Base-by-base conservation (phyloP, 1,140 invertebrate genomes). In the Apolygus lucorum region DNA sequence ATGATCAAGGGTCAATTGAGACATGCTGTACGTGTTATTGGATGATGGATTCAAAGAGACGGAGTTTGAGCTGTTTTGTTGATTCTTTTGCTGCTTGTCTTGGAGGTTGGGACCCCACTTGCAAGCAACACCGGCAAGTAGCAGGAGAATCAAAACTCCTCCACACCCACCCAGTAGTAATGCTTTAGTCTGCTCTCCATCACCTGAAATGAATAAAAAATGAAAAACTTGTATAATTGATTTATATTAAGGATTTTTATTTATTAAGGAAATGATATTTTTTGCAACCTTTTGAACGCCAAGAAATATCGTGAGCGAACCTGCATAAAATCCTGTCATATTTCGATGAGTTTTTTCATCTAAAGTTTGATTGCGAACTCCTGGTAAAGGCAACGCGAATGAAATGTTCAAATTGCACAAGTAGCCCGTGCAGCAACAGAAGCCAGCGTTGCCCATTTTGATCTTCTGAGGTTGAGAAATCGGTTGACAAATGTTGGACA, bases 381-480 rank as follows among this genome's bases (percentile, higher is more conserved):
- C 27, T 26, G 4, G 8, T 14, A 62, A n/a, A n/a, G 63, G 63
- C 13, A 27, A 26, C 2, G 24, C 34, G 72, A 73, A 66, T 76
- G 75, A 67, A 24, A 27, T 68, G 24, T 72, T 72, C 13, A 21
- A 11, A 62, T 72, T 72, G 63, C 71, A 69, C 0, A 71, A 22
- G 25, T 71, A 49, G 4, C 67, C 70, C 1, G 67, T 52, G 62
- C 72, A 71, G 34, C 72, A 71, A 28, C 63, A 64, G 21, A 64
- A 64, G 2, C 52, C 25, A 77, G 77, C 63, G 78, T 74, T 72
- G 76, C 77, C 68, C 77, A 74, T 28, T n/a, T n/a, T n/a, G 74
- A 77, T 63, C 74, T 78, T 79, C 63, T 22, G 74, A 76, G 64
- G 71, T 17, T 70, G 69, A 49, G 28, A 28, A 13, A 27, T 14